Evolutionary conservation across 2,888 invertebrate species (phyloP).

Genomic region (Spodoptera littoralis): DNA sequence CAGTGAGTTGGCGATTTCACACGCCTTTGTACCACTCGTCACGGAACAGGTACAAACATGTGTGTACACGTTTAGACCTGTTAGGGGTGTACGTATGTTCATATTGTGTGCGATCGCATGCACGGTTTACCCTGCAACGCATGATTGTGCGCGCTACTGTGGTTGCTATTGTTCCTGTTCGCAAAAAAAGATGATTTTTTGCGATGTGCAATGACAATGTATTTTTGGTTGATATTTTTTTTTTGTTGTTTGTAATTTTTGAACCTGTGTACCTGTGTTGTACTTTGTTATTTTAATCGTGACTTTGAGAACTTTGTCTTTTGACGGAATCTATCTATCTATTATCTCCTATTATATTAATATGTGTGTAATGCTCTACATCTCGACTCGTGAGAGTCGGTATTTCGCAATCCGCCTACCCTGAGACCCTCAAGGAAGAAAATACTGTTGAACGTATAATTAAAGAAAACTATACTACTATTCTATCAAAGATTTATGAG

Average conservation of each 20-base stretch:
- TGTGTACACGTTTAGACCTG: not conserved
- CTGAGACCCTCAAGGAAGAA: no score
- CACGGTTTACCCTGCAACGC: constrained; percentile 4
- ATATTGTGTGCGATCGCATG: not conserved
- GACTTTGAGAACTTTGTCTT: no score
- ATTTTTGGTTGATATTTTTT: not conserved
- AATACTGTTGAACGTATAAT: no score
- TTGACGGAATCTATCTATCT: no score
- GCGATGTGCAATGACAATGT: not conserved
- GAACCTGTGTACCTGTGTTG: not conserved
- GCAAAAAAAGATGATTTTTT: not conserved
- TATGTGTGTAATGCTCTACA: no score
- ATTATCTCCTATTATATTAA: no score
- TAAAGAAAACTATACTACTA: no score
- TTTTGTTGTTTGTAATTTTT: not conserved
- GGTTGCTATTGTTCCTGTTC: constrained; percentile 3
- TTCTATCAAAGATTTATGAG: no score
- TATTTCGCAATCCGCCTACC: no score
- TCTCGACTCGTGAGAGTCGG: no score
- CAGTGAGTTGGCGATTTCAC: constrained; percentile 14
- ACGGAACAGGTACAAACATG: constrained; percentile 5
- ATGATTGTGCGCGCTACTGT: constrained; percentile 11
- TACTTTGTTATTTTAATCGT: not conserved
- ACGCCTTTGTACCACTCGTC: constrained; percentile 12
- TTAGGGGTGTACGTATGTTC: not conserved